A percentile compares a stretch with the other conserved stretches of the same genome.
Conservation (phyloP, 1,140 invertebrate species). For the Halyomorpha halys region DNA sequence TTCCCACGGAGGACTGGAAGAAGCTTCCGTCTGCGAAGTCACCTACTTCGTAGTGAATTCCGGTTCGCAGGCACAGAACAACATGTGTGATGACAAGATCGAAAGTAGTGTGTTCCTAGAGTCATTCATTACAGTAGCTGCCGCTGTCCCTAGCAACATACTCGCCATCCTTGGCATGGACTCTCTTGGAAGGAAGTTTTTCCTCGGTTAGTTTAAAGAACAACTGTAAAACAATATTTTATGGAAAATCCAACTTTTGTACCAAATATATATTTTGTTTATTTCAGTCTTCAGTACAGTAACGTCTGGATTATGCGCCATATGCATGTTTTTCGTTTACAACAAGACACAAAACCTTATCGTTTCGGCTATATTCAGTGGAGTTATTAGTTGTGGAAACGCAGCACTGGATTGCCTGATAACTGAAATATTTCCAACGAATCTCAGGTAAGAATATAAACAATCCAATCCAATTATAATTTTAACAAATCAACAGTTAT, state of each 20-base stretch:
- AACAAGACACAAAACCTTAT: conserved; percentile 71
- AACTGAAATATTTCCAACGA: conserved; percentile 80
- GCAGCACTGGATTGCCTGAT: conserved; percentile 78
- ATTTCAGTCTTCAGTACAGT: conserved; percentile 69
- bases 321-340: conserved; percentile 70
- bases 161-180: conserved; percentile 66
- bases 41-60: conserved; percentile 59
- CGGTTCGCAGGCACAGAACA: conserved; percentile 46
- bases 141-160: conserved; percentile 73
- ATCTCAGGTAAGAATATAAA: conserved; percentile 47
- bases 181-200: conserved; percentile 76
- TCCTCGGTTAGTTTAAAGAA: conserved; percentile 48
- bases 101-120: conserved; percentile 69
- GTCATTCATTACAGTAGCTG: conserved; percentile 72
- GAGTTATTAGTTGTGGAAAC: conserved; percentile 78
- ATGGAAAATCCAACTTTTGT: no score
- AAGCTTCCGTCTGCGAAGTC: conserved; percentile 60
- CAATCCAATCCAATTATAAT: background rate
- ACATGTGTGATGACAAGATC: conserved; percentile 57
- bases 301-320: conserved; percentile 72
- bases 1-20: conserved; percentile 42
- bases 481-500: background rate
- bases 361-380: conserved; percentile 73
- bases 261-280: background rate
- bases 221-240: background rate